phyloP scores from a whole-genome alignment of 92 coral and sea anemone genomes.

The Phenganax stokvisi region DNA sequence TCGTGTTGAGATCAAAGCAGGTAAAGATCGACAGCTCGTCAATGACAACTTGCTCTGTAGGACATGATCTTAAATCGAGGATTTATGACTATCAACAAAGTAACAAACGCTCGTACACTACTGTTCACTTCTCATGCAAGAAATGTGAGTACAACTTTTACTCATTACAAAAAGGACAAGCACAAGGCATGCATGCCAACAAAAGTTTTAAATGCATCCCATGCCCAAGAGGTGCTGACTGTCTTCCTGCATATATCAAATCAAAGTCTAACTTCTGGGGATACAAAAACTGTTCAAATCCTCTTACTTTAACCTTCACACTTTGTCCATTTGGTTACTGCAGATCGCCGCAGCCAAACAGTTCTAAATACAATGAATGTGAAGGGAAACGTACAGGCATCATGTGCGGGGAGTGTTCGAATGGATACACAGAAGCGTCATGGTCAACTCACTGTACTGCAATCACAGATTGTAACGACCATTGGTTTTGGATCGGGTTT shows the following conservation, averaged over 20 bases:
- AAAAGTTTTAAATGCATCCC: slow-evolving; percentile 52
- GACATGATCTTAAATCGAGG: slow-evolving; percentile 15
- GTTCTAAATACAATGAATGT: slow-evolving; percentile 57
- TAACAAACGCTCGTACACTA: slow-evolving; percentile 36
- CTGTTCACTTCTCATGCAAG: slow-evolving; percentile 41
- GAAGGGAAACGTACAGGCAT: slow-evolving; percentile 67
- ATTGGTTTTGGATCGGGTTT: slow-evolving; percentile 63
- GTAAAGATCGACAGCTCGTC: slow-evolving; percentile 36
- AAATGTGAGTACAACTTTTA: slow-evolving; percentile 49
- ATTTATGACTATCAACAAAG: slow-evolving; percentile 17
- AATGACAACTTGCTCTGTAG: slow-evolving; percentile 38
- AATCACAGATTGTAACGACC: slow-evolving; percentile 47
- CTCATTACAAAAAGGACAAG: slow-evolving; percentile 52
- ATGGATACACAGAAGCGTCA: slow-evolving; percentile 61
- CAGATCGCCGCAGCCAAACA: slow-evolving; percentile 30
- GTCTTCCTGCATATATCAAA: slow-evolving; percentile 42
- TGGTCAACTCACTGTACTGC: slow-evolving; percentile 54
- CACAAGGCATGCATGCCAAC: slow-evolving; percentile 38
- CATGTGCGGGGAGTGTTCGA: slow-evolving; percentile 65
- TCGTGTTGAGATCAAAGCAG: slow-evolving; percentile 26
- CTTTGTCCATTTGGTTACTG: slow-evolving; percentile 76
- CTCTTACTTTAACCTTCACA: slow-evolving; percentile 50
- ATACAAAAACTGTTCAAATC: slow-evolving; percentile 35
- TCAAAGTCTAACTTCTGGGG: slow-evolving; percentile 76
- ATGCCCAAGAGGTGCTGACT: slow-evolving; percentile 74